Evolutionary conservation across 53 echinoderm and acorn worm genomes (phyloP).

Genomic region (Echinarachnius parma): DNA sequence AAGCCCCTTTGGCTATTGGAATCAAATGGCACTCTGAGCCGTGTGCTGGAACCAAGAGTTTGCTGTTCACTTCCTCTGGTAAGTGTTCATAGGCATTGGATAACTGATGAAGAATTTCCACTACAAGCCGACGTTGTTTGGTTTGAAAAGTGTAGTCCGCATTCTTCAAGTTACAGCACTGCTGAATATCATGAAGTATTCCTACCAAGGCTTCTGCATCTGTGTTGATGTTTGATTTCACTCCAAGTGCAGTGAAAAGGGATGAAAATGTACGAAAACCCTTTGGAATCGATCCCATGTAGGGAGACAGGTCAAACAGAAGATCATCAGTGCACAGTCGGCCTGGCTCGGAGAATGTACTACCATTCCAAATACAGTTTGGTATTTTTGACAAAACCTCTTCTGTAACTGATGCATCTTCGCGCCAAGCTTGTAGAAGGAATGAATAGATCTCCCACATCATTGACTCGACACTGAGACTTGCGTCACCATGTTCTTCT

Average conservation of each 20-base stretch:
- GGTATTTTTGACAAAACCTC: neutral
- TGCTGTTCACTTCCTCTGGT: neutral
- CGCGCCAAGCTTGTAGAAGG: constrained; percentile 3
- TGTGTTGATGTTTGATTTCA: constrained; percentile 17
- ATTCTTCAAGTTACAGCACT: neutral
- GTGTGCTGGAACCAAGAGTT: constrained; percentile 7
- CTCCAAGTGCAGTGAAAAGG: constrained; percentile 27
- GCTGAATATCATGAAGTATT: constrained; percentile 13
- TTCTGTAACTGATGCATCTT: neutral
- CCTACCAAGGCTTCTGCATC: constrained; percentile 12
- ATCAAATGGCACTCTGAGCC: constrained; percentile 7
- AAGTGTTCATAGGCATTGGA: neutral
- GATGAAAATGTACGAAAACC: neutral
- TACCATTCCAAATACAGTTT: constrained; percentile 63
- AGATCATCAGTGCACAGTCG: constrained; percentile 43
- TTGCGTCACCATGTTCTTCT: neutral
- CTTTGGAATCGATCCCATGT: constrained; percentile 34
- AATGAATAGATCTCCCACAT: constrained; percentile 25
- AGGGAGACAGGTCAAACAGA: constrained; percentile 46
- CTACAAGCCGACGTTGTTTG: constrained; percentile 14
- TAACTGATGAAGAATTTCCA: constrained; percentile 4
- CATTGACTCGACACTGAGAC: constrained; percentile 6
- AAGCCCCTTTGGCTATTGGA: constrained; percentile 22
- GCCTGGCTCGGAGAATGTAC: constrained; percentile 51
- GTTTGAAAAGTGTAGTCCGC: neutral